phyloP scores from a whole-genome alignment of 2,797 vertebrate genomes.

The Poecilia gillii region DNA sequence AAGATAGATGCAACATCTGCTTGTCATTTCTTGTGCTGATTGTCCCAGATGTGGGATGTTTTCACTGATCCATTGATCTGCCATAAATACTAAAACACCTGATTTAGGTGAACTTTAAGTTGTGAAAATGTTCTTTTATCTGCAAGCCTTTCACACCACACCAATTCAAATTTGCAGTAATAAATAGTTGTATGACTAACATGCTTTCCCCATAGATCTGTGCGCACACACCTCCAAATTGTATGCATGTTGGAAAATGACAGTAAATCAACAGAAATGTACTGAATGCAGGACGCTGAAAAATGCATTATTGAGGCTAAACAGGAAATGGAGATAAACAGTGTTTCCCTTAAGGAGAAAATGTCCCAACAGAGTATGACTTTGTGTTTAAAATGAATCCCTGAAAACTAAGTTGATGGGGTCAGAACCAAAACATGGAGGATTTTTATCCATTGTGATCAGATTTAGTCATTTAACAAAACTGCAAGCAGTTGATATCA shows the following conservation, averaged over 20 bases:
- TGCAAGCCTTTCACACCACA: neutral
- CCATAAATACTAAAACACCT: neutral
- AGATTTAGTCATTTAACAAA: neutral
- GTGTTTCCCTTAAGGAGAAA: neutral
- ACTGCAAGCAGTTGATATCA: neutral
- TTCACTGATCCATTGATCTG: neutral
- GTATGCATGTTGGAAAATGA: neutral
- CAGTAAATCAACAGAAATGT: neutral
- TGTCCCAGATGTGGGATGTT: neutral
- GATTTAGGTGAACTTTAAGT: neutral
- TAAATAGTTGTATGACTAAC: neutral
- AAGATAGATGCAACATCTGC: conserved; percentile 77
- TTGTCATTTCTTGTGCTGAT: conserved; percentile 13
- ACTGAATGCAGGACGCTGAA: neutral
- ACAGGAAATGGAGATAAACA: neutral
- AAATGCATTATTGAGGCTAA: neutral
- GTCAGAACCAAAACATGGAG: neutral
- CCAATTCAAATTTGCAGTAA: neutral
- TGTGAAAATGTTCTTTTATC: neutral
- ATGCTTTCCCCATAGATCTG: neutral
- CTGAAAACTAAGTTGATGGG: neutral
- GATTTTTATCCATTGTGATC: neutral
- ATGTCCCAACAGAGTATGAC: neutral
- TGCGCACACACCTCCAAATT: neutral
- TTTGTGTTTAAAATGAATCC: neutral